Conservation (phyloP, 2,888 invertebrate genomes). For the Cremastinae sp. region DNA sequence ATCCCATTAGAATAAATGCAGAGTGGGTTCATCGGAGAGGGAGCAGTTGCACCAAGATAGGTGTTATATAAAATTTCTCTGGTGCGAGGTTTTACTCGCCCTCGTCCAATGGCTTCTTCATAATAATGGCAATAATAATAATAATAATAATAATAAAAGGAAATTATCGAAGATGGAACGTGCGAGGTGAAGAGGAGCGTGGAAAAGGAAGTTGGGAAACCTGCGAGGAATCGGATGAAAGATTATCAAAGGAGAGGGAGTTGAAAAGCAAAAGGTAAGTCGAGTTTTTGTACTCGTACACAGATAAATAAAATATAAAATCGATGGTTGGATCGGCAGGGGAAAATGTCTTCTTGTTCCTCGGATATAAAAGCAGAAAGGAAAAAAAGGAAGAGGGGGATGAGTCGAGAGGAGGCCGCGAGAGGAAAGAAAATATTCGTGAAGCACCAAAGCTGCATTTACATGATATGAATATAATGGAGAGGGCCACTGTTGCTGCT, state of each 20-base stretch:
- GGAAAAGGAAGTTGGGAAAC: too few relatives aligned
- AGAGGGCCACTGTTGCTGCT: constrained; percentile 71
- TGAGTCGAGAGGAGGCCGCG: constrained; percentile 31
- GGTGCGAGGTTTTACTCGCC: constrained; percentile 40
- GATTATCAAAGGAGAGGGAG: too few relatives aligned
- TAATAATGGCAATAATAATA: constrained; percentile 31
- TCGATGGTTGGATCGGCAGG: too few relatives aligned
- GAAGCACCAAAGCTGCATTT: constrained; percentile 73
- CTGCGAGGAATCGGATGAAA: too few relatives aligned
- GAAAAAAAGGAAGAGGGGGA: constrained; percentile 61
- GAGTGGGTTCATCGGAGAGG: constrained; percentile 66
- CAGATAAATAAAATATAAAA: too few relatives aligned
- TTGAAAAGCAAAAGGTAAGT: too few relatives aligned
- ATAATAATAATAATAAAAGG: too few relatives aligned
- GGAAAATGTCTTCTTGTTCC: too few relatives aligned
- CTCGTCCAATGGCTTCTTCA: constrained; percentile 12
- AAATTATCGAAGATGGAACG: too few relatives aligned
- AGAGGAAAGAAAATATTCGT: constrained; percentile 49
- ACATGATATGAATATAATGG: constrained; percentile 80
- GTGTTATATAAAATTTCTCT: constrained; percentile 29
- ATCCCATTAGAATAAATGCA: constrained; percentile 75
- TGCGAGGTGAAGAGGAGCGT: too few relatives aligned
- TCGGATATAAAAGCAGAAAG: too few relatives aligned
- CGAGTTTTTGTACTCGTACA: too few relatives aligned
- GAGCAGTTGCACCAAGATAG: constrained; percentile 7